Percentiles rank a stretch among this genome's conserved stretches.
Evolutionary conservation across 2,113 vertebrate genomes (phyloP).

Genomic region (Marcusenius ussheri): DNA sequence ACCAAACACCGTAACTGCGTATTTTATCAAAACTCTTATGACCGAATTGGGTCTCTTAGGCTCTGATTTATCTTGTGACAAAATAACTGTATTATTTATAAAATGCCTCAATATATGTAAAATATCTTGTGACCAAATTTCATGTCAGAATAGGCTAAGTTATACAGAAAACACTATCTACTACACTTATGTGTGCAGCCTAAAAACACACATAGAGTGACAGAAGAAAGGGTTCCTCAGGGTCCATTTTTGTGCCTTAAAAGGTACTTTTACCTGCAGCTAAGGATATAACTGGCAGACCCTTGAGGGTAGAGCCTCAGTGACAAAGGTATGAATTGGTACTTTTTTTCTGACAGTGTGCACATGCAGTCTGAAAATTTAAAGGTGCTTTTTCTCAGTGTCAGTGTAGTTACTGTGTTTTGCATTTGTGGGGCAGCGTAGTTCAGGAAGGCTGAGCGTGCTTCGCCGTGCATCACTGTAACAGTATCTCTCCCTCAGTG

Average conservation of each 20-base stretch:
- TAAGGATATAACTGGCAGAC: neutral
- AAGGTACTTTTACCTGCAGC: neutral
- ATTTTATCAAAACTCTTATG: neutral
- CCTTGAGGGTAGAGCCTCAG: neutral
- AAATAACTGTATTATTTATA: neutral
- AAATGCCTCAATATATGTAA: neutral
- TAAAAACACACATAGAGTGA: too few relatives aligned
- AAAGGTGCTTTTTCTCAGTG: neutral
- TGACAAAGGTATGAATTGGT: neutral
- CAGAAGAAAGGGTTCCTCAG: neutral
- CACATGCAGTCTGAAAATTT: neutral
- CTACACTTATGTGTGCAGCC: neutral
- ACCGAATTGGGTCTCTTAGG: neutral
- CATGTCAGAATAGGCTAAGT: neutral
- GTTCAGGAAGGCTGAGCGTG: neutral
- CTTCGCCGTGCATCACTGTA: neutral
- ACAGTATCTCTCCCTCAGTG: neutral
- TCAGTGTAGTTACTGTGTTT: neutral
- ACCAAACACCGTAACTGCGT: neutral
- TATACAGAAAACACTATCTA: neutral
- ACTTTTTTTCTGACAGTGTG: neutral
- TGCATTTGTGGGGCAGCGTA: neutral
- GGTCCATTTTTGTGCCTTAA: neutral
- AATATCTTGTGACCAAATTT: neutral
- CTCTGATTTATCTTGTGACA: neutral